Conservation (phyloP, 2,113 vertebrate species). For the Hyla sarda region DNA sequence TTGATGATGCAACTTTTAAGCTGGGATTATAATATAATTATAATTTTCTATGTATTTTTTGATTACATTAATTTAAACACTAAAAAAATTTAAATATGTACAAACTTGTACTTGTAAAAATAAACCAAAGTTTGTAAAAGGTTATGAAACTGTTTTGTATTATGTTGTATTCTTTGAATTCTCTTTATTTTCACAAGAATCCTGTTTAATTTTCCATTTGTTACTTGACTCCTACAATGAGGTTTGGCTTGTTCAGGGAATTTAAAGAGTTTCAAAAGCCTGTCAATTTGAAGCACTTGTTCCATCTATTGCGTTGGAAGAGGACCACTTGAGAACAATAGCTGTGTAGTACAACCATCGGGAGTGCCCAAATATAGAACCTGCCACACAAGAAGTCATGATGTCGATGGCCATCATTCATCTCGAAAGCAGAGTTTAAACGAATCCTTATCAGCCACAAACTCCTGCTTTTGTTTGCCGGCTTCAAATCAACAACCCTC, state of each 20-base stretch:
- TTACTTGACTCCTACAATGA: slow-evolving; percentile 10
- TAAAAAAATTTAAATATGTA: too few species aligned
- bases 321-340: slow-evolving; percentile 55
- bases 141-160: background rate
- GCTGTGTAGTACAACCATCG: slow-evolving; percentile 37
- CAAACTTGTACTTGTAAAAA: too few species aligned
- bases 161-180: background rate
- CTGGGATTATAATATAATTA: too few species aligned
- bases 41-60: too few species aligned
- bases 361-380: slow-evolving; percentile 56
- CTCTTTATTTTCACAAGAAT: background rate
- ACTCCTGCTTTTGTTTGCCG: slow-evolving; percentile 66
- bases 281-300: slow-evolving; percentile 23
- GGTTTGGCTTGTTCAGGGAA: slow-evolving; percentile 1
- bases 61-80: too few species aligned
- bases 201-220: background rate
- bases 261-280: slow-evolving; percentile 33
- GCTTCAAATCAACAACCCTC: slow-evolving; percentile 64
- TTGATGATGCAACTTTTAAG: too few species aligned
- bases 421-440: slow-evolving; percentile 61
- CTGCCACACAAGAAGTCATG: slow-evolving; percentile 59
- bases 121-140: background rate
- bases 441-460: slow-evolving; percentile 64
- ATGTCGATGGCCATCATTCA: slow-evolving; percentile 66
- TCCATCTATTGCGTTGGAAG: slow-evolving; percentile 48